Evolutionary conservation across 2,888 invertebrate genomes (phyloP).

Genomic region (Mystacides longicornis): DNA sequence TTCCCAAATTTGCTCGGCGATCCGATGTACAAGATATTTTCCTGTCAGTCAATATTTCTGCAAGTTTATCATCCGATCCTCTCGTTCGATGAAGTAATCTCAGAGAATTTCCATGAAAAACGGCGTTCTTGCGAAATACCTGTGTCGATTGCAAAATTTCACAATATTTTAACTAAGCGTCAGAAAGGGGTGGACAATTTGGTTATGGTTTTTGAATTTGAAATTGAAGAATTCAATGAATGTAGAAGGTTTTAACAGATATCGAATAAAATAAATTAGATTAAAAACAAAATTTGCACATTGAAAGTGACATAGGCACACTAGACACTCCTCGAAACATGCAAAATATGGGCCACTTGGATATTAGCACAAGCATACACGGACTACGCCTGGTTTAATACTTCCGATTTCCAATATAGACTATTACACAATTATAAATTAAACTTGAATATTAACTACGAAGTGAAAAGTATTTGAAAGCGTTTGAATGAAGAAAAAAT

Average conservation of each 20-base stretch:
- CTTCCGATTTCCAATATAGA: slow-evolving; percentile 2
- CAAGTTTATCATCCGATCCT: too few species aligned
- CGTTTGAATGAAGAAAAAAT: slow-evolving; percentile 14
- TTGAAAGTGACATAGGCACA: not conserved
- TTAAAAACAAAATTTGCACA: not conserved
- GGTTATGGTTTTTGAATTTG: not conserved
- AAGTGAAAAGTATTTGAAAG: not conserved
- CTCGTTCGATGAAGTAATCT: too few species aligned
- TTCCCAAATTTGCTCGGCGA: too few species aligned
- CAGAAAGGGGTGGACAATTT: not conserved
- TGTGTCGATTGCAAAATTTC: too few species aligned
- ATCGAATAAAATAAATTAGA: not conserved
- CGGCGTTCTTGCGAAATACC: too few species aligned
- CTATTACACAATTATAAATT: slow-evolving; percentile 1
- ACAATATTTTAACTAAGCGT: not conserved
- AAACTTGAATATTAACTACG: slow-evolving; percentile 2
- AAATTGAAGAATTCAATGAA: not conserved
- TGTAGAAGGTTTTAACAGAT: not conserved
- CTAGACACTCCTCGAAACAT: slow-evolving; percentile 7
- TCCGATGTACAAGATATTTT: too few species aligned
- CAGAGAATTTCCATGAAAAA: too few species aligned
- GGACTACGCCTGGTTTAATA: slow-evolving; percentile 3
- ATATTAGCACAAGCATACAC: slow-evolving; percentile 4
- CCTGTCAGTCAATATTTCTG: too few species aligned
- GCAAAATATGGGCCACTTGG: slow-evolving; percentile 5